These are phyloP conservation scores for Rhamnusium bicolor DNA, from an alignment of 2,888 invertebrate genomes.

Conservation along the genomic window DNA sequence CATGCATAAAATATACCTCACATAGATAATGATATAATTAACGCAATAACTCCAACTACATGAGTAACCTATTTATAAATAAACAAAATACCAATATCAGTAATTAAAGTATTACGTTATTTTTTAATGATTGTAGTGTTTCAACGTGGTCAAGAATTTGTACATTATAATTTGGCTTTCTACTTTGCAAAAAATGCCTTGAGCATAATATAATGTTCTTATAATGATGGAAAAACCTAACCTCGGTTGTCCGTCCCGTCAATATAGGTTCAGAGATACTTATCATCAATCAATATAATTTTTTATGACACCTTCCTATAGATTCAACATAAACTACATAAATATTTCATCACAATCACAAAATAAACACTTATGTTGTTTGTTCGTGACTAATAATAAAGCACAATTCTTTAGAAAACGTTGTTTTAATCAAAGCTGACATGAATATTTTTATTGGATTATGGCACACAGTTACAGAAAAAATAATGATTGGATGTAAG, in stretches of 20 bases:
- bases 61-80: background rate
- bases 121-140: background rate
- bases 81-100: background rate
- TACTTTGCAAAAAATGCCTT: background rate
- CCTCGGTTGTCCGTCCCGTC: background rate
- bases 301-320: background rate
- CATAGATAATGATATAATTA: background rate
- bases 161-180: background rate
- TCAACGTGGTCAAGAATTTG: background rate
- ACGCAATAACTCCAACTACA: background rate
- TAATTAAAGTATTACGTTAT: background rate
- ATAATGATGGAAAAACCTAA: background rate
- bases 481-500: too few species aligned
- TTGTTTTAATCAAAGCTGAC: background rate
- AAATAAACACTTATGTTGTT: background rate
- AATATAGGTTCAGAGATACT: background rate
- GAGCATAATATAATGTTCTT: background rate
- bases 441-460: background rate
- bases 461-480: background rate
- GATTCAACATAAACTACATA: background rate
- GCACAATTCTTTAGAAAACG: background rate
- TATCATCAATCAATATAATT: background rate
- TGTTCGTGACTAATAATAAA: background rate
- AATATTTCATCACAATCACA: background rate
- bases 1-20: background rate